Evolutionary conservation across 2,888 invertebrate genomes (phyloP), one percentile per base, ranked within the genome.

Genomic region (Brachypalpus laphriformis): DNA sequence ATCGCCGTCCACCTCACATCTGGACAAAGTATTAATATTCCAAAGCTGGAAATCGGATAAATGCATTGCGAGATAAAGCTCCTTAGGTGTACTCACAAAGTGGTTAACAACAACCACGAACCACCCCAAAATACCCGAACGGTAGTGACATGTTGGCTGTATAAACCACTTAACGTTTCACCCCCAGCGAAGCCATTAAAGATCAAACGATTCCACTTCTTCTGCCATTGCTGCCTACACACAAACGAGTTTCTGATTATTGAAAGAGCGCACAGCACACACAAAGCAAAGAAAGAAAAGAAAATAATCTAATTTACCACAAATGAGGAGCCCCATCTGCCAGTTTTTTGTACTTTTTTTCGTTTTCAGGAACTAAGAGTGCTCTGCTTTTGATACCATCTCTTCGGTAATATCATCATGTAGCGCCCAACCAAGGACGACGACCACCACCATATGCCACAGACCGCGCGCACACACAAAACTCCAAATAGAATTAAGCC

Each of bases 141-240:
- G 66, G 66, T 81, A 85, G 85, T 85, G 85, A 81, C 85, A 85
- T 85, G 85, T 85, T 85, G 80, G 85, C 81, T 71, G 66, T 56
- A 85, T 85, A 85, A 85, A 81, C 85, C 80, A 85, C 80, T 85
- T 85, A 85, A 76, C 75, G 85, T 85, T 80, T 85, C 85, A 85
- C 85, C 85, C 85, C 80, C 66, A 85, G 75, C 75, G 85, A 85
- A 85, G 80, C 85, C 85, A 85, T 85, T 85, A 85, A 85, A 85
- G 85, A 85, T 85, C 85, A 85, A 85, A 85, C 85, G 85, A 85
- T 76, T 85, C 76, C 51, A 72, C 71, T 82, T 68, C 76, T 82
- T 28, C 61, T 81, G 31, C 47, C 42, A 28, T 61, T 61, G 16
- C 76, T 54, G 63, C 57, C 56, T 31, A 57, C 68, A 74, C 68